Evolutionary conservation across 2,797 vertebrate genomes (phyloP).

Genomic region (Rhadinocentrus ornatus): DNA sequence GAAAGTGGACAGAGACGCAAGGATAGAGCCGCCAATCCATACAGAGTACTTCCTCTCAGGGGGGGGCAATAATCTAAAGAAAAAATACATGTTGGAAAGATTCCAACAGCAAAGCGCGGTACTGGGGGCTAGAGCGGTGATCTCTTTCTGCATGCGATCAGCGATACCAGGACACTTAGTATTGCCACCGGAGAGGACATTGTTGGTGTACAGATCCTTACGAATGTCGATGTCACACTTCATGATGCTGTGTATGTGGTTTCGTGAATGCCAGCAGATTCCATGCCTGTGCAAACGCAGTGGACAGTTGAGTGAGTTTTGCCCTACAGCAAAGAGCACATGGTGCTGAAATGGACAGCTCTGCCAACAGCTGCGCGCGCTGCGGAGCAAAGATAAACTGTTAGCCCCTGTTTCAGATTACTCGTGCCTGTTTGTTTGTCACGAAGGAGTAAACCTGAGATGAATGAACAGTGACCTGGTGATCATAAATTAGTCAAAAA

Average conservation of each 20-base stretch:
- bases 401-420: slow-evolving; percentile 19
- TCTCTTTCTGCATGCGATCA: slow-evolving; percentile 96
- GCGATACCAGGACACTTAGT: slow-evolving; percentile 97
- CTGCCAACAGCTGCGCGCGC: slow-evolving; percentile 50
- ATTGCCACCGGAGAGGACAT: slow-evolving; percentile 92
- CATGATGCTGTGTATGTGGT: slow-evolving; percentile 85
- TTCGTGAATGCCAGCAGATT: slow-evolving; percentile 83
- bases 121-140: slow-evolving; percentile 92
- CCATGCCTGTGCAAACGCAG: slow-evolving; percentile 77
- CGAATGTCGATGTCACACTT: slow-evolving; percentile 89
- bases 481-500: slow-evolving; percentile 9
- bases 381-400: slow-evolving; percentile 26
- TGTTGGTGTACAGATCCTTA: slow-evolving; percentile 95
- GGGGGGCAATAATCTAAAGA: slow-evolving; percentile 92
- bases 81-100: slow-evolving; percentile 40
- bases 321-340: not conserved
- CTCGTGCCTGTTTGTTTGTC: slow-evolving; percentile 12
- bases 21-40: slow-evolving; percentile 97
- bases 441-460: slow-evolving; percentile 4
- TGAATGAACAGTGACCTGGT: slow-evolving; percentile 23
- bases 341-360: slow-evolving; percentile 73
- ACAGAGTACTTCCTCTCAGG: slow-evolving; percentile 95
- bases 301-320: slow-evolving; percentile 17
- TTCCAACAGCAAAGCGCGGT: slow-evolving; percentile 61
- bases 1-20: slow-evolving; percentile 98